Conservation (phyloP, 2,113 vertebrate genomes). For the Delphinapterus leucas region DNA sequence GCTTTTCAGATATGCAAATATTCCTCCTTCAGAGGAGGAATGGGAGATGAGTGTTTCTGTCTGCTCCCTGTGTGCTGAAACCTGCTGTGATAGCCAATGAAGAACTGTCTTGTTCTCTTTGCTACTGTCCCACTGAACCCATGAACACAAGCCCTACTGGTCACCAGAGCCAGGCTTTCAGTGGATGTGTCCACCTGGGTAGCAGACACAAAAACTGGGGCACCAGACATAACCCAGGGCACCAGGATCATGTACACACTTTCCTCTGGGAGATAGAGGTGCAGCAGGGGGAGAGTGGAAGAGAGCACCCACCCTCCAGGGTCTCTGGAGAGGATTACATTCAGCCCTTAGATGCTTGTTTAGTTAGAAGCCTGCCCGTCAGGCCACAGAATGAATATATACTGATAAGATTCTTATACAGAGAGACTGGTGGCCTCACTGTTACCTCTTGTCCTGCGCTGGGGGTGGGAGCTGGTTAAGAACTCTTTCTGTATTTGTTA, state of each 20-base stretch:
- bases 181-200: too few species aligned
- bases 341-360: neutral
- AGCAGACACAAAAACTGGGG: neutral
- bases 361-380: neutral
- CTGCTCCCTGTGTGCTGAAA: too few species aligned
- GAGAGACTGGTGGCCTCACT: neutral
- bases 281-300: neutral
- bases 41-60: too few species aligned
- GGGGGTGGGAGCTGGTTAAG: neutral
- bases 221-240: too few species aligned
- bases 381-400: neutral
- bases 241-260: neutral
- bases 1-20: too few species aligned
- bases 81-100: too few species aligned
- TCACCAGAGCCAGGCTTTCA: too few species aligned
- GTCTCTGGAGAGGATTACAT: neutral
- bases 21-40: too few species aligned
- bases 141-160: too few species aligned
- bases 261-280: neutral
- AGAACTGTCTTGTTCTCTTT: too few species aligned
- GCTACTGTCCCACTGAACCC: too few species aligned
- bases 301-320: neutral
- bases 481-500: neutral
- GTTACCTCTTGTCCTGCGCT: neutral
- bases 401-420: neutral